Percentiles rank a stretch among this genome's conserved stretches.
These are phyloP conservation scores for Silurus glanis DNA, from an alignment of 2,113 vertebrate genomes.

Conservation along the genomic window DNA sequence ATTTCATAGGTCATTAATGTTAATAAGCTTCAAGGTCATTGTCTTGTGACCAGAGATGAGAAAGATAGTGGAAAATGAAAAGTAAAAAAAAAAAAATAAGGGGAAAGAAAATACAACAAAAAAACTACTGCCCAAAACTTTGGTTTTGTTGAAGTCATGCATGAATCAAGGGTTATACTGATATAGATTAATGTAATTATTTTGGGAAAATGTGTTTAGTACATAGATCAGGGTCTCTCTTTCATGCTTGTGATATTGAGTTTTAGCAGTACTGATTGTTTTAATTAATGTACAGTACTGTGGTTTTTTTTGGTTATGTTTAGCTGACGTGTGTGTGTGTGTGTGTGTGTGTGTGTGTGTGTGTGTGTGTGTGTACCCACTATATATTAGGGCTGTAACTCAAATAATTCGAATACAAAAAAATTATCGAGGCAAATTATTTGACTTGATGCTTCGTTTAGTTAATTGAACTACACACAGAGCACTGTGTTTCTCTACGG, in stretches of 20 bases:
- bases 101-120: too few relatives aligned
- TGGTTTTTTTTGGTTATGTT: neutral
- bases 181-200: neutral
- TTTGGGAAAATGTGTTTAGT: neutral
- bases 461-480: too few relatives aligned
- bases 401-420: too few relatives aligned
- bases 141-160: neutral
- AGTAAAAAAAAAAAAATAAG: neutral
- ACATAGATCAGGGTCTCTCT: too few relatives aligned
- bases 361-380: too few relatives aligned
- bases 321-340: neutral
- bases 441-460: too few relatives aligned
- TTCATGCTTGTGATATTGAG: neutral
- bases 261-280: neutral
- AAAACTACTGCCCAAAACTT: neutral
- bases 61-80: neutral
- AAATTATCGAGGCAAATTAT: too few relatives aligned
- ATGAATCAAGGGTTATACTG: neutral
- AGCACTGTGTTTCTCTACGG: too few relatives aligned
- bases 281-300: neutral
- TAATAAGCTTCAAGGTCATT: neutral
- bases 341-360: too few relatives aligned
- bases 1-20: constrained; percentile 6
- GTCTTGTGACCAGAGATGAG: neutral
- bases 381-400: too few relatives aligned